phyloP scores from a whole-genome alignment of 2,113 vertebrate genomes.

The Phasianus colchicus region DNA sequence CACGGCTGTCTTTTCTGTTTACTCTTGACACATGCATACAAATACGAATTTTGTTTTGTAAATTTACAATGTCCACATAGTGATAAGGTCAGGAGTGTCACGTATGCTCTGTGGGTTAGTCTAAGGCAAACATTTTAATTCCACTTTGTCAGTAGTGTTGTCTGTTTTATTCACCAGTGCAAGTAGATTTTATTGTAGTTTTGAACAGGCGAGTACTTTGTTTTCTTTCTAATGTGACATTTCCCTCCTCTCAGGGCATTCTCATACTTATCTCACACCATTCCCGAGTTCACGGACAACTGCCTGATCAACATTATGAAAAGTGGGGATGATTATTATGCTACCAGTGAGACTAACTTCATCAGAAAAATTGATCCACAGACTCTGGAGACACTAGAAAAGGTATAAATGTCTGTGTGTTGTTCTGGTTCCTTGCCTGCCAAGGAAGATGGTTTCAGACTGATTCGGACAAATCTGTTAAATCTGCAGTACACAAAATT shows the following conservation, averaged over 20 bases:
- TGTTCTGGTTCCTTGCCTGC: not conserved
- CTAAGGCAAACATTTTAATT: not conserved
- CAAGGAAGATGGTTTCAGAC: not conserved
- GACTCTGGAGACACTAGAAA: conserved; percentile 88
- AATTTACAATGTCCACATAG: not conserved
- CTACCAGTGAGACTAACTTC: conserved; percentile 92
- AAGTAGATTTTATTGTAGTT: not conserved
- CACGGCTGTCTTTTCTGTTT: not conserved
- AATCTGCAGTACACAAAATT: not conserved
- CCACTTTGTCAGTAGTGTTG: not conserved
- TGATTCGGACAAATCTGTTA: not conserved
- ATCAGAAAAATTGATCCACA: conserved; percentile 88
- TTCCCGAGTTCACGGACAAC: conserved; percentile 97
- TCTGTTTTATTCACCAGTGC: not conserved
- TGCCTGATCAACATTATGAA: conserved; percentile 93
- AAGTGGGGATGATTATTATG: conserved; percentile 90
- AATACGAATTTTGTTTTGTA: not conserved
- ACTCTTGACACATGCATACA: not conserved
- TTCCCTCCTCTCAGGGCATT: conserved; percentile 79
- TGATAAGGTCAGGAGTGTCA: not conserved
- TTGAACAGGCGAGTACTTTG: not conserved
- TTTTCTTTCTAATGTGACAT: not conserved
- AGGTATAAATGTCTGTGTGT: conserved; percentile 75
- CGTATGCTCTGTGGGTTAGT: not conserved
- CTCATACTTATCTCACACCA: conserved; percentile 86